phyloP scores from a whole-genome alignment of 2,888 invertebrate genomes.

The Helicoverpa assulta region DNA sequence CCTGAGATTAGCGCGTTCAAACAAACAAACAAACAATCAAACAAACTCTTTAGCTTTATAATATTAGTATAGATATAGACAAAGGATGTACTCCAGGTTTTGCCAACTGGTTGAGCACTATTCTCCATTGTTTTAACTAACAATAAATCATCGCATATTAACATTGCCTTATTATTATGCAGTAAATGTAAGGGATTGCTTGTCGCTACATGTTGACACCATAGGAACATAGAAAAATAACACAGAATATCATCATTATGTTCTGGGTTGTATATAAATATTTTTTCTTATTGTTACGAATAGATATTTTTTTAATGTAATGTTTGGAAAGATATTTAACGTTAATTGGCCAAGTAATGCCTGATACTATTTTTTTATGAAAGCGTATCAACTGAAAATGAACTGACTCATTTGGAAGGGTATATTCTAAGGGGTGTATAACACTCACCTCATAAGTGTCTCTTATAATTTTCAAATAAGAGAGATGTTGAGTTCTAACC shows the following conservation, averaged over 20 bases:
- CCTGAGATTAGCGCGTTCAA: too few species aligned
- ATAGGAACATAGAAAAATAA: not conserved
- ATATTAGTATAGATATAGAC: too few species aligned
- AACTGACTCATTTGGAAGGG: too few species aligned
- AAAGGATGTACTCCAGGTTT: conserved; percentile 13
- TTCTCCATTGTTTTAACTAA: conserved; percentile 36
- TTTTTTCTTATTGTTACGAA: too few species aligned
- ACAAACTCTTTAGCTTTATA: too few species aligned
- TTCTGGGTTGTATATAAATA: not conserved
- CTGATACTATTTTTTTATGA: not conserved
- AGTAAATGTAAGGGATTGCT: conserved; percentile 25
- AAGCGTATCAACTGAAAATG: too few species aligned
- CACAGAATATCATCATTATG: not conserved
- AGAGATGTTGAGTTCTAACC: not conserved
- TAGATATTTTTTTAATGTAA: too few species aligned
- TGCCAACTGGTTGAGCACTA: not conserved
- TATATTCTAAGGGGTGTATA: not conserved
- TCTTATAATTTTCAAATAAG: conserved; percentile 16
- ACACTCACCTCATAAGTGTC: conserved; percentile 36
- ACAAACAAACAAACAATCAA: too few species aligned
- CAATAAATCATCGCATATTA: conserved; percentile 30
- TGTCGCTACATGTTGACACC: conserved; percentile 4
- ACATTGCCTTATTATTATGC: conserved; percentile 46
- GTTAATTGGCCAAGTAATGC: too few species aligned
- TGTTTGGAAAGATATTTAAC: too few species aligned